phyloP scores from a whole-genome alignment of 2,797 vertebrate genomes.

The Leuciscus waleckii region DNA sequence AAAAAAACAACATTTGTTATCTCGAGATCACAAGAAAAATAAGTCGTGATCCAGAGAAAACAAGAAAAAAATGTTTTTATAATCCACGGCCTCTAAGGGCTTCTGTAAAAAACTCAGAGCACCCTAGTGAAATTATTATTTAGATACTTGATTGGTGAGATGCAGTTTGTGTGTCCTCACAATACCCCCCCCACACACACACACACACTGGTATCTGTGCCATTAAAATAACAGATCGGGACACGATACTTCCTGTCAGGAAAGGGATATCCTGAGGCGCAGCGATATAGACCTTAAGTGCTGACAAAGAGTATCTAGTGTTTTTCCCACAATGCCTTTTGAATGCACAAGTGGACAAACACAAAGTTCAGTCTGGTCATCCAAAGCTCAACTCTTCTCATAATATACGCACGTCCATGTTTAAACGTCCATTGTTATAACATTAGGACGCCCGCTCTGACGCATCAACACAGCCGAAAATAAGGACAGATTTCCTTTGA shows the following conservation, averaged over 20 bases:
- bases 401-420: constrained; percentile 63
- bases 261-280: constrained; percentile 85
- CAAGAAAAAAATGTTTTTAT: too few relatives aligned
- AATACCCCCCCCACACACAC: background rate
- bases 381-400: constrained; percentile 66
- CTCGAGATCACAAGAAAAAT: too few relatives aligned
- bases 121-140: background rate
- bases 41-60: too few relatives aligned
- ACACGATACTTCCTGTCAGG: constrained; percentile 81
- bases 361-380: constrained; percentile 73
- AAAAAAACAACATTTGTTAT: too few relatives aligned
- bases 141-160: background rate
- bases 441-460: constrained; percentile 42
- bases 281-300: constrained; percentile 84
- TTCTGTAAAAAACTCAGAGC: too few relatives aligned
- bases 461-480: constrained; percentile 55
- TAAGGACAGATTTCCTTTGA: constrained; percentile 58
- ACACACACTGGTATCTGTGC: constrained; percentile 62
- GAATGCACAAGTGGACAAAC: constrained; percentile 75
- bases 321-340: constrained; percentile 82
- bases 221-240: constrained; percentile 64
- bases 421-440: constrained; percentile 65
- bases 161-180: constrained; percentile 13
- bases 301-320: constrained; percentile 85
- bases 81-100: too few relatives aligned